A percentile compares a stretch with the other conserved stretches of the same genome.
phyloP scores from a whole-genome alignment of 2,888 invertebrate genomes.

The Nebria brevicollis region DNA sequence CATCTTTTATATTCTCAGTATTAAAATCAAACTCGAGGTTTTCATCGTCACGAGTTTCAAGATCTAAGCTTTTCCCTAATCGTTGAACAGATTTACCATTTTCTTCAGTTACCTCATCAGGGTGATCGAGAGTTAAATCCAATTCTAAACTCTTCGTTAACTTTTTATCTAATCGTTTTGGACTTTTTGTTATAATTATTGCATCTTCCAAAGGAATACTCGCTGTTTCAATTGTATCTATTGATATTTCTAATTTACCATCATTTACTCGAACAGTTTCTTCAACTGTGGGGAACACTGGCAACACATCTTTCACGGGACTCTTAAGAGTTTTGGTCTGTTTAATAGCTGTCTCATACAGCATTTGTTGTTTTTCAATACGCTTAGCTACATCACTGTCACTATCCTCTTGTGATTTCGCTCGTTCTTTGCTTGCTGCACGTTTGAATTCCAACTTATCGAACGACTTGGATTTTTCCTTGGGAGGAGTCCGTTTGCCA shows the following conservation, averaged over 20 bases:
- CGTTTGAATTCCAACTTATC: constrained; percentile 73
- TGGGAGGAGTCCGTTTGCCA: constrained; percentile 65
- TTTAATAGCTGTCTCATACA: constrained; percentile 79
- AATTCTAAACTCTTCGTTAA: constrained; percentile 66
- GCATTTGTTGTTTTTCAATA: constrained; percentile 78
- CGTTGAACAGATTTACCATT: constrained; percentile 57
- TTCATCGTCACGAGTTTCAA: constrained; percentile 57
- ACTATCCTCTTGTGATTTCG: constrained; percentile 78
- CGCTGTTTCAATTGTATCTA: constrained; percentile 68
- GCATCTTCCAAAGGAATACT: constrained; percentile 70
- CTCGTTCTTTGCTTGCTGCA: constrained; percentile 70
- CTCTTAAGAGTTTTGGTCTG: constrained; percentile 79
- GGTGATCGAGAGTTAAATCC: constrained; percentile 74
- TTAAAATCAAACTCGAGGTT: constrained; percentile 59
- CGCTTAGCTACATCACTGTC: constrained; percentile 78
- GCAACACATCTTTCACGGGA: constrained; percentile 77
- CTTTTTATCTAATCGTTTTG: constrained; percentile 73
- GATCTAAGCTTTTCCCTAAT: constrained; percentile 62
- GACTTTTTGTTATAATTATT: constrained; percentile 79
- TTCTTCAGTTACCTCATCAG: constrained; percentile 54
- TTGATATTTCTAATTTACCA: constrained; percentile 79
- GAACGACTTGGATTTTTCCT: constrained; percentile 76
- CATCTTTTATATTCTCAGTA: constrained; percentile 53
- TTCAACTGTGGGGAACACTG: constrained; percentile 77
- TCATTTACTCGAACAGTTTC: constrained; percentile 79